Evolutionary conservation across 2,113 vertebrate species (phyloP), one percentile per base, ranked within the genome.

Genomic region (Aix galericulata): DNA sequence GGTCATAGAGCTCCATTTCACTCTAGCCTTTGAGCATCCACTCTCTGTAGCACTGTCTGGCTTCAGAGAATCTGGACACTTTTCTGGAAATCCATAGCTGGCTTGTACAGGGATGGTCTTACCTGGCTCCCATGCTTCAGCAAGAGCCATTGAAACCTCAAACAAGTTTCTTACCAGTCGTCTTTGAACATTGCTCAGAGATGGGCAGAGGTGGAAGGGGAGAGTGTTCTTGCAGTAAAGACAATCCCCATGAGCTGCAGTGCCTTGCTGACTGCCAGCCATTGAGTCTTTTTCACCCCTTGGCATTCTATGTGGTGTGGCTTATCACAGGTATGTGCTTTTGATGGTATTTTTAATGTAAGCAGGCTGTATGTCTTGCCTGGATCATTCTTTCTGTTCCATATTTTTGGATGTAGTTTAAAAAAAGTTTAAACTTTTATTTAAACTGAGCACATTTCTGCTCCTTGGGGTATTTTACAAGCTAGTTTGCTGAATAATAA

Each of bases 401-500:
- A 44, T 83, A 58, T 26, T 67, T 89, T 62, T 72, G 36, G 83
- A 56, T 42, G 23, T 48, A 72, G 69, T 5, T 46, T 44, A 44
- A 44, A 44, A 44, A 44, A 44, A 44, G 17, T 44, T 44, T 44
- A 44, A 22, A 27, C 79, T 96, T 83, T 68, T 32, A 27, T 86
- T 88, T 84, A 66, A 94, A 64, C 52, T 72, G 78, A 82, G 52
- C 81, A 46, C 74, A 68, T 87, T 92, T 81, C 18, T 78, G 60
- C n/a, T 89, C 74, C 91, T 2, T 0, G 52, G 78, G 93, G 87
- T 66, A 42, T 86, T 94, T 92, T 84, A 91, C 48, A 71, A 86
- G 73, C 77, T 86, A 6, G 48, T 64, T 82, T 85, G 53, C 81
- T 79, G 81, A 95, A 87, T 55, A 89, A 92, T 77, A 95, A 88